Evolutionary conservation across 2,888 invertebrate species (phyloP), one percentile per base, ranked within the genome.

Genomic region (Lymantria monacha): DNA sequence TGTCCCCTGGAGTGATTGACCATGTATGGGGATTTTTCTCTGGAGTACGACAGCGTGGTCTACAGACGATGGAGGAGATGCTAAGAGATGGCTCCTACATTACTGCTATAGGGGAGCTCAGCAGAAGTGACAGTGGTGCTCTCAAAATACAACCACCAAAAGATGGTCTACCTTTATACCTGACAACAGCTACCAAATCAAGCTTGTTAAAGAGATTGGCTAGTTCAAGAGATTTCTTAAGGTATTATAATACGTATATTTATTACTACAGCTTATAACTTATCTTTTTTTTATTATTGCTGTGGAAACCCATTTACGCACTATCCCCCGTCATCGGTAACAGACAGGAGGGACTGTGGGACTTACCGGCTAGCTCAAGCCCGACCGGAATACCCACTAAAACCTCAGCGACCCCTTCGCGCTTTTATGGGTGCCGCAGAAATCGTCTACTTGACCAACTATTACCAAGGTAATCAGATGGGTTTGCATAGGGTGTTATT

Each of bases 41-140:
- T 64, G 97, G 97, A 13, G 94, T 97, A 13, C 92, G 96, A 0
- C 96, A 96, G 72, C 93, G 96, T 56, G 97, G 97, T 0, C 87
- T 97, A 15, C 97, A 97, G 81, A 95, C 96, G 7, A 97, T 96
- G 44, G 98, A 98, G 78, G 95, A 95, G 83, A 95, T 98, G 93
- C 87, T 98, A 5, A 90, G 96, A 0, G 95, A 96, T 70, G 97
- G 96, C 12, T 95, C 96, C 45, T 93, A 95, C 59, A 93, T 97
- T 42, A 96, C 97, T 0, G 93, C 93, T 3, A 94, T 97, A 48
- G 98, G 98, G 11, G 89, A 97, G 84, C 83, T 97, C 22, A 93
- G 94, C 46, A 74, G 92, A 36, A 91, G 93, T n/a, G 93, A 94
- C 47, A 93, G 94, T 11, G 93, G 94, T 42, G 91, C 92, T 0